Percentiles rank a stretch among this genome's conserved stretches.
These are phyloP conservation scores for Hippoglossus hippoglossus DNA, from an alignment of 2,797 vertebrate species.

Conservation along the genomic window DNA sequence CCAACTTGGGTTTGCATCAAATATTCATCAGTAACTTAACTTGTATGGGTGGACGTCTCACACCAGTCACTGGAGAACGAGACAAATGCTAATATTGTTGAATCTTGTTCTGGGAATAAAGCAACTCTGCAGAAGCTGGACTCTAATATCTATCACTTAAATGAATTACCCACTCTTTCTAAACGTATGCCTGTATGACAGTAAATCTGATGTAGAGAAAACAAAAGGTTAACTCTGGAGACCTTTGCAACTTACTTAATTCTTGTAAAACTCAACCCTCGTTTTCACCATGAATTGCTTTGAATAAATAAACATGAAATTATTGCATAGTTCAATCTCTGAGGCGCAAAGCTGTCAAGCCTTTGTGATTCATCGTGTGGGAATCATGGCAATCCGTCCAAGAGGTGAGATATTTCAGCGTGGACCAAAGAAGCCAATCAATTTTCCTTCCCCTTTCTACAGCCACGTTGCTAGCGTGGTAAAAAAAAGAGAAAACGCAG, in stretches of 20 bases:
- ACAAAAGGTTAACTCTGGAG: background rate
- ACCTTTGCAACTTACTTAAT: background rate
- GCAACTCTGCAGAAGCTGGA: background rate
- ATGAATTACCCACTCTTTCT: background rate
- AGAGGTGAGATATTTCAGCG: no score
- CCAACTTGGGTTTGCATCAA: constrained; percentile 9
- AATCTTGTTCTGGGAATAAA: constrained; percentile 10
- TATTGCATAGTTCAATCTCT: no score
- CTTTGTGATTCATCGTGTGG: no score
- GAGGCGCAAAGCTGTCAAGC: no score
- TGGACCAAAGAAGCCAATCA: no score
- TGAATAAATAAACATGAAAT: background rate
- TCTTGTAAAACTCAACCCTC: background rate
- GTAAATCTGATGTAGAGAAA: background rate
- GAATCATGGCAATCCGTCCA: no score
- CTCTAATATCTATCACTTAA: background rate
- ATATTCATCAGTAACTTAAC: constrained; percentile 40
- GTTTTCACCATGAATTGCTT: background rate
- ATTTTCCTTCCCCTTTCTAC: no score
- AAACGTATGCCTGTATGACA: background rate
- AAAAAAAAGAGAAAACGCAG: no score
- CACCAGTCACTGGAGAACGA: background rate
- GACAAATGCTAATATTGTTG: constrained; percentile 12
- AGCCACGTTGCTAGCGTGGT: no score
- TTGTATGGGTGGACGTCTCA: constrained; percentile 31